A percentile compares a stretch with the other conserved stretches of the same genome.
phyloP scores from a whole-genome alignment of 2,113 vertebrate genomes.

The Pelmatolapia mariae region DNA sequence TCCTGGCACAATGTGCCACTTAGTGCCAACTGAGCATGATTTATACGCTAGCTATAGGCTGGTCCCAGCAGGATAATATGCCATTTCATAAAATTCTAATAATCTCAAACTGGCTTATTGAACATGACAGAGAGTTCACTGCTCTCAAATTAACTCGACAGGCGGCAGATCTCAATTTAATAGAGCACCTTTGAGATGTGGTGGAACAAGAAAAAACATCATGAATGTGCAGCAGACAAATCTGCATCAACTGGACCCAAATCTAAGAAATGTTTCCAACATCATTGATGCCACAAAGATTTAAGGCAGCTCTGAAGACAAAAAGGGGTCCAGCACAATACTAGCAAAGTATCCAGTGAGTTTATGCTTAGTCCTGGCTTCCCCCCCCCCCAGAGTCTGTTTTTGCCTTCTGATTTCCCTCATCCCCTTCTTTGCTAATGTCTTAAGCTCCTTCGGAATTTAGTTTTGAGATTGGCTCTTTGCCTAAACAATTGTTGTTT shows the following conservation, averaged over 20 bases:
- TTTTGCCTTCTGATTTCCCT: background rate
- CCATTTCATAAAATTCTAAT: background rate
- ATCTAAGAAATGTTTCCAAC: background rate
- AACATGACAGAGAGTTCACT: background rate
- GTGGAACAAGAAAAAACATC: background rate
- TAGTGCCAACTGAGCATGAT: background rate
- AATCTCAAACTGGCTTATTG: background rate
- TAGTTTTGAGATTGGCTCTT: background rate
- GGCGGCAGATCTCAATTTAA: background rate
- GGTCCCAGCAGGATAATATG: background rate
- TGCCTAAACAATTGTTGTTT: background rate
- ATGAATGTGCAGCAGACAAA: background rate
- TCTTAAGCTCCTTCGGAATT: background rate
- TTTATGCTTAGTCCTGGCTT: background rate
- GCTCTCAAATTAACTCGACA: background rate
- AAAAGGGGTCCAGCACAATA: background rate
- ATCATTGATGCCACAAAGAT: background rate
- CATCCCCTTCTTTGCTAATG: background rate
- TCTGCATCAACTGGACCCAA: background rate
- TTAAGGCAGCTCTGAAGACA: background rate
- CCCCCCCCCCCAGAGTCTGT: background rate
- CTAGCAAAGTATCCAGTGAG: accelerated
- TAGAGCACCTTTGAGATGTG: background rate
- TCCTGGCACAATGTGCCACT: background rate
- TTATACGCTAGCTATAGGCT: background rate